A percentile compares a stretch with the other conserved stretches of the same genome.
phyloP scores from a whole-genome alignment of 2,797 vertebrate species.

The Esox lucius region DNA sequence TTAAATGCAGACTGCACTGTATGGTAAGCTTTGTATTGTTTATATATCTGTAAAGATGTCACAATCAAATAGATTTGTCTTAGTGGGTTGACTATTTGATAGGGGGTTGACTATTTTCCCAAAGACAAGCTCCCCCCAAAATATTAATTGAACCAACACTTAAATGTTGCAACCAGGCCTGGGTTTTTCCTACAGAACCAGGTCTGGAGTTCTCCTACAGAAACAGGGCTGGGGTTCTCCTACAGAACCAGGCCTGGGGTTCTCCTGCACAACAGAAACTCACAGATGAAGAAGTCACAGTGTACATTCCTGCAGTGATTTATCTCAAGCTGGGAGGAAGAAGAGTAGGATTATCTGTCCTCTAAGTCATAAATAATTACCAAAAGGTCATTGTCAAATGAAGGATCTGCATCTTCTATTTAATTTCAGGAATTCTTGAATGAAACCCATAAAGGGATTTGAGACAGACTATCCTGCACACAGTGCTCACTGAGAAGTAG shows the following conservation, averaged over 20 bases:
- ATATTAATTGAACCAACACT: not conserved
- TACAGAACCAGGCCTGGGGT: constrained; percentile 17
- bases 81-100: too few species aligned
- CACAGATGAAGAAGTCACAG: constrained; percentile 34
- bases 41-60: too few species aligned
- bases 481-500: too few species aligned
- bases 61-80: not conserved
- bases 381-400: constrained; percentile 24
- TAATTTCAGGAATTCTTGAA: constrained; percentile 41
- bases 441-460: constrained; percentile 22
- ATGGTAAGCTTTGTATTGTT: too few species aligned
- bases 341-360: constrained; percentile 31
- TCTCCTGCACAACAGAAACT: constrained; percentile 38
- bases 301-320: constrained; percentile 61
- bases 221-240: not conserved
- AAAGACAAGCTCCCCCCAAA: not conserved
- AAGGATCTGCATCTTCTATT: constrained; percentile 31
- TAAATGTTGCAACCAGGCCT: not conserved
- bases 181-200: not conserved
- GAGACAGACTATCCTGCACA: not conserved
- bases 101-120: not conserved
- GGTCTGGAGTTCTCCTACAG: constrained; percentile 35
- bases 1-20: too few species aligned
- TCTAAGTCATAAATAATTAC: constrained; percentile 41
- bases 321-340: constrained; percentile 35